Conservation (phyloP, 2,113 vertebrate species). For the Tyrannus savana region DNA sequence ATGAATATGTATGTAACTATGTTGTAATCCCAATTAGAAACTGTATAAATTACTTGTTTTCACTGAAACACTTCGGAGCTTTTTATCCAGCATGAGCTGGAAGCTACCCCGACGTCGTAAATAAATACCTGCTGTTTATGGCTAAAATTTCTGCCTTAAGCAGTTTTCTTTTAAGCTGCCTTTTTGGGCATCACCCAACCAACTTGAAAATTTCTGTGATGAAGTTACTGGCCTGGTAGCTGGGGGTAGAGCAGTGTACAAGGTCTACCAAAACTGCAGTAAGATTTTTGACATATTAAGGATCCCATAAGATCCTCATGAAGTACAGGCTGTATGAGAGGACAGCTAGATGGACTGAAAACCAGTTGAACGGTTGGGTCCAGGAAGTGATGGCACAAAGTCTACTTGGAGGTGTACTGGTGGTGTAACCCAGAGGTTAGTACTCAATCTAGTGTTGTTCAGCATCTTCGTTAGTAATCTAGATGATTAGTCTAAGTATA, state of each 20-base stretch:
- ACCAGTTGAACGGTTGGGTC: neutral
- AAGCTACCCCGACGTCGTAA: too few relatives aligned
- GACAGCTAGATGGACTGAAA: neutral
- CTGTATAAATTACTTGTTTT: too few relatives aligned
- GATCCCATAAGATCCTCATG: rapidly evolving
- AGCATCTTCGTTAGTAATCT: neutral
- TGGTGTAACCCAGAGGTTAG: neutral
- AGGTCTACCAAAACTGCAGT: neutral
- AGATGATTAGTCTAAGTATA: neutral
- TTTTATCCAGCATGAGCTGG: too few relatives aligned
- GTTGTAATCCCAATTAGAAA: too few relatives aligned
- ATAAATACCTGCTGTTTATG: too few relatives aligned
- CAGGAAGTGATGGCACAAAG: neutral
- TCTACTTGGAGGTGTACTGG: neutral
- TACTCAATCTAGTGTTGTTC: neutral
- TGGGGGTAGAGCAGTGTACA: neutral
- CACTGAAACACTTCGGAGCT: too few relatives aligned
- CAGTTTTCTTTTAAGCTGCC: too few relatives aligned
- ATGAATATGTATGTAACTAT: too few relatives aligned
- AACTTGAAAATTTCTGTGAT: neutral
- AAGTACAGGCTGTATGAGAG: neutral
- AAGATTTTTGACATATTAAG: neutral
- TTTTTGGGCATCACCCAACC: too few relatives aligned
- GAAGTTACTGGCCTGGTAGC: neutral
- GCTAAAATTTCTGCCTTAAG: too few relatives aligned